Base-by-base conservation (phyloP, 2,113 vertebrate species). In the Noturus placidus region DNA sequence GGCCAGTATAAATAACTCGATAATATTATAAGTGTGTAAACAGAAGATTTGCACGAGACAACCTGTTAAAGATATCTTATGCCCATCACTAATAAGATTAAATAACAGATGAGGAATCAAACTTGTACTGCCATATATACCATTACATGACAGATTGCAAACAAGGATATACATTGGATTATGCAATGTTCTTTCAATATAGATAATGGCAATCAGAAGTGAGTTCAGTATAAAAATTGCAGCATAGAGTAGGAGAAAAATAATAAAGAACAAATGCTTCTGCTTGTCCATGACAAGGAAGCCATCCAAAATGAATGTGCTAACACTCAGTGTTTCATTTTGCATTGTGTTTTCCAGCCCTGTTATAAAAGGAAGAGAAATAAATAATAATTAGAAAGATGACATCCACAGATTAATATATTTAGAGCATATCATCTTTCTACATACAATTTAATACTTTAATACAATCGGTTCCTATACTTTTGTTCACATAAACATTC, bases 141-240 rank as follows among this genome's bases (percentile, higher is more conserved):
- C 92, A 83, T 93, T 94, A 9, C 86, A 14, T 25, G 91, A 91
- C 52, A 94, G 83, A 86, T 93, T 9, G 46, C 91, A 92, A 0
- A 87, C 56, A 70, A 95, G 93, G 2, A 93, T 10, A 20, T 93
- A 93, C 93, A 95, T 94, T 1, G 93, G 90, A 5, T 92, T 87
- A 72, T 94, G 93, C 84, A 94, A 1, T 1, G 84, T 46, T 70
- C 82, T 91, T 82, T 93, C 91, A 67, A 61, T 87, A 61, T 77
- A 82, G 63, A 94, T 87, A 22, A 94, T 1, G 33, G 42, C 22
- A 56, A 94, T 91, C 56, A 94, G 52, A 70, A 91, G 38, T 0
- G 70, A 7, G 72, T 93, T 94, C 17, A 92, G 27, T 19, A 33
- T 0, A 11, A 94, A 17, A 0, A 38, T 84, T 7, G 76, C 15